Evolutionary conservation across 2,888 invertebrate genomes (phyloP), one percentile per base, ranked within the genome.

Genomic region (Pyrocoelia pectoralis): DNA sequence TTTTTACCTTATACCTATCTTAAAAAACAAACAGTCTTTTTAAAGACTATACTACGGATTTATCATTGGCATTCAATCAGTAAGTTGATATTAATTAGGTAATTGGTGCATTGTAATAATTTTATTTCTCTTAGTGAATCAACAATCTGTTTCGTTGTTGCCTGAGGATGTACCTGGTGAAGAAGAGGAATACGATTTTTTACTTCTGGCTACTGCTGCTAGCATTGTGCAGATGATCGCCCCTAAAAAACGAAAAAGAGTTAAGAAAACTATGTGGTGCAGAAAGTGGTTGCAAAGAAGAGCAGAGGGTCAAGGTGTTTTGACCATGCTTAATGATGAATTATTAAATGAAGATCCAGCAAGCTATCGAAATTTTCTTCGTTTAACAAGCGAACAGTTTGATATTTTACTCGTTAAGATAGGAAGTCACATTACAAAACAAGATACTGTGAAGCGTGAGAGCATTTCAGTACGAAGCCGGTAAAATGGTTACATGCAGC

Each of bases 141-240:
- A 24, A 24, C 24, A 24, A 24, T n/a, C n/a, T 24, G 24, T 24
- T 8, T 24, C 24, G 8, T 33, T 52, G 24, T 1, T 18, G 19
- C 48, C 48, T 15, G 48, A 19, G 14, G 48, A 48, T 17, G 18
- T 48, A 18, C 48, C 48, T 8, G 48, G 48, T 18, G 38, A n/a
- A 24, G 38, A 38, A 38, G 38, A 38, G 12, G 10, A 38, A 2
- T 38, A 5, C 10, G 10, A 38, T 38, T 38, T 38, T 38, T 38
- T 38, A 38, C 38, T 38, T 38, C 38, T 38, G 38, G 38, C 38
- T 38, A 38, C 38, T 38, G 38, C 38, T 38, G 10, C 38, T 38
- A 38, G 38, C 38, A 38, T 38, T 38, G 38, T 38, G n/a, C n/a
- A n/a, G 38, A 38, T 38, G 6, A 12, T n/a, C 38, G 2, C 38